These are phyloP conservation scores for Eledona agricola DNA, from an alignment of 2,888 invertebrate genomes.

Conservation along the genomic window DNA sequence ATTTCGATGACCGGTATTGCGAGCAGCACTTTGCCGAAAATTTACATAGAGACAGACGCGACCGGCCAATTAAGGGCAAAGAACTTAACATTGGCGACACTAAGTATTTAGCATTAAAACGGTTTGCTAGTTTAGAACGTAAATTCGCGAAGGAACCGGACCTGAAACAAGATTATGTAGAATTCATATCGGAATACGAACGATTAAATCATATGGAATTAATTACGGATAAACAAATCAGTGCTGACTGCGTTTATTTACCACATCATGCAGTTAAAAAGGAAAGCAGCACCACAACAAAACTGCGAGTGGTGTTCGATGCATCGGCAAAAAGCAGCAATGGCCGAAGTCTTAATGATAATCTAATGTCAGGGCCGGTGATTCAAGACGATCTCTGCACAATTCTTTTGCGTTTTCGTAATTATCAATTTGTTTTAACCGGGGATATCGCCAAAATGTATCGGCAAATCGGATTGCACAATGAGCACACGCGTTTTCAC, in stretches of 20 bases:
- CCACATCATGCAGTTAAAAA: neutral
- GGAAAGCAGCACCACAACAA: neutral
- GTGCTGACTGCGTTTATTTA: neutral
- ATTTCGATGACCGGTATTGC: too few relatives aligned
- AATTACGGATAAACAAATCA: too few relatives aligned
- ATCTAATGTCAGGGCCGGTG: slow-evolving; percentile 17
- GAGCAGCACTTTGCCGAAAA: too few relatives aligned
- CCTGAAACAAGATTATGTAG: too few relatives aligned
- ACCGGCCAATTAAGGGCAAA: too few relatives aligned
- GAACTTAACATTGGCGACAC: too few relatives aligned
- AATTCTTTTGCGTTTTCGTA: slow-evolving; percentile 19
- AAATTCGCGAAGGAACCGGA: too few relatives aligned
- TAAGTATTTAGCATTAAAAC: too few relatives aligned
- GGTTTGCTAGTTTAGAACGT: too few relatives aligned
- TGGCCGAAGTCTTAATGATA: slow-evolving; percentile 24
- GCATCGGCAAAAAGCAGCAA: slow-evolving; percentile 14
- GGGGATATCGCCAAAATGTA: slow-evolving; percentile 31
- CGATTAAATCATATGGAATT: too few relatives aligned
- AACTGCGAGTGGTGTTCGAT: slow-evolving; percentile 6
- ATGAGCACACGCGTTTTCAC: slow-evolving; percentile 10
- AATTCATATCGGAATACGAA: too few relatives aligned
- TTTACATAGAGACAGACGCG: too few relatives aligned
- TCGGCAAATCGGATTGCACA: slow-evolving; percentile 14
- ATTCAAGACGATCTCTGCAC: slow-evolving; percentile 28
- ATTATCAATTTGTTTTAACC: slow-evolving; percentile 7